Base-by-base conservation (phyloP, 2,797 vertebrate species). In the Chromobotia macracanthus region DNA sequence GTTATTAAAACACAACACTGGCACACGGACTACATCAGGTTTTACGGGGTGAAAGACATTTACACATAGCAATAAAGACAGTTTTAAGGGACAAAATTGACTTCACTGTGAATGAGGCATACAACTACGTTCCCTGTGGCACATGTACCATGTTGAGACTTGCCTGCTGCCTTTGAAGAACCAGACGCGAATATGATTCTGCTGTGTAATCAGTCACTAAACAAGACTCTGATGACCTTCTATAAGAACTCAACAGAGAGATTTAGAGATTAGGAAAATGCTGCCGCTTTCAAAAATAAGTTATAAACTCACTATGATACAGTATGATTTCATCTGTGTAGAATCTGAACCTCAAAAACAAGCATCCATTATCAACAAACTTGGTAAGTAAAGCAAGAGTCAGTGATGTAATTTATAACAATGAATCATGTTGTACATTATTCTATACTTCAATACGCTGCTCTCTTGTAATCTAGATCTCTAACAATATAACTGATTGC, bases 91-190 rank as follows among this genome's bases (percentile, higher is more conserved):
- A 50, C 75, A 21, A 50, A 72, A 55, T 31, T 46, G 44, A 35
- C 41, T 21, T 38, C 16, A 28, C 15, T 3, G 35, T 38, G 35
- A 75, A 69, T 58, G 50, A 44, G 63, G 25, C 38, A 19, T 5
- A 74, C 64, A 19, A 48, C 50, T 63, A 12, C 1, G 4, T 82
- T 73, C 53, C 78, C 66, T 15, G 12, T 77, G 70, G 78, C 19
- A 53, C 53, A 31, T 31, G 2, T 13, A 31, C n/a, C 75, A 16
- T 78, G 83, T 31, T 15, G 31, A 75, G 66, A 84, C 83, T 63
- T 4, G 83, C 53, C 77, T n/a, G 23, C 56, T 8, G 75, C 60
- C 71, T 67, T 44, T 75, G 13, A 48, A 63, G 16, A 71, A 41
- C 38, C 38, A 41, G 38, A 41, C 38, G 38, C 38, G 9, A 41